A percentile compares a stretch with the other conserved stretches of the same genome.
These are phyloP conservation scores for Numenius arquata DNA, from an alignment of 2,113 vertebrate genomes.

Conservation along the genomic window DNA sequence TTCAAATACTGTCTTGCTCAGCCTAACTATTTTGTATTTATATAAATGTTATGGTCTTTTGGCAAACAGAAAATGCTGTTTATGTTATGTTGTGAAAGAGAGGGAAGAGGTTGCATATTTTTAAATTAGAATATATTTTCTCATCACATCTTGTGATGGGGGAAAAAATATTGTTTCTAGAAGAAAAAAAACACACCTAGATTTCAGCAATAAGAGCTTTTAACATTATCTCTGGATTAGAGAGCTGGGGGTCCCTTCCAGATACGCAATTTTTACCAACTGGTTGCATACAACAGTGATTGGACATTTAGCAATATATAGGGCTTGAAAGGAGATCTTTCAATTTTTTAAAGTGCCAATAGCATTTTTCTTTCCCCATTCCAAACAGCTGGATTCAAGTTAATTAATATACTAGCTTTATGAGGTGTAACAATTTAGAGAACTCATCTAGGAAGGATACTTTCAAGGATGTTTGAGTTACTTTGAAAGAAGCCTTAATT, in stretches of 20 bases:
- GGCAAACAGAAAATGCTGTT: background rate
- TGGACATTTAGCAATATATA: background rate
- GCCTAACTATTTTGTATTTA: background rate
- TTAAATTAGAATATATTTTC: background rate
- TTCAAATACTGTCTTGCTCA: background rate
- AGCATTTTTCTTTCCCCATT: background rate
- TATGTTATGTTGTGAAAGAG: background rate
- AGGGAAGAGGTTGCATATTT: rapidly evolving
- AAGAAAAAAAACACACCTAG: background rate
- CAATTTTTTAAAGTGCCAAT: background rate
- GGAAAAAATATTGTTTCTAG: background rate
- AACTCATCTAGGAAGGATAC: background rate
- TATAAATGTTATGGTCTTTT: background rate
- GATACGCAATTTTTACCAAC: background rate
- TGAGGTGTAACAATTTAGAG: background rate
- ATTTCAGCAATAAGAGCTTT: background rate
- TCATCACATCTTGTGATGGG: background rate
- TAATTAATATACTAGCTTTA: background rate
- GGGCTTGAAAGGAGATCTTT: background rate
- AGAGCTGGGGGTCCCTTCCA: background rate
- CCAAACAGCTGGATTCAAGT: background rate
- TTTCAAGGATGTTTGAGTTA: background rate
- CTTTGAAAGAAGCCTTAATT: background rate
- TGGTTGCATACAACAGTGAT: background rate
- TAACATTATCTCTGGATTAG: background rate